Percentiles rank a stretch among this genome's conserved stretches.
Evolutionary conservation across 2,113 vertebrate species (phyloP).

Genomic region (Chaetops frenatus): DNA sequence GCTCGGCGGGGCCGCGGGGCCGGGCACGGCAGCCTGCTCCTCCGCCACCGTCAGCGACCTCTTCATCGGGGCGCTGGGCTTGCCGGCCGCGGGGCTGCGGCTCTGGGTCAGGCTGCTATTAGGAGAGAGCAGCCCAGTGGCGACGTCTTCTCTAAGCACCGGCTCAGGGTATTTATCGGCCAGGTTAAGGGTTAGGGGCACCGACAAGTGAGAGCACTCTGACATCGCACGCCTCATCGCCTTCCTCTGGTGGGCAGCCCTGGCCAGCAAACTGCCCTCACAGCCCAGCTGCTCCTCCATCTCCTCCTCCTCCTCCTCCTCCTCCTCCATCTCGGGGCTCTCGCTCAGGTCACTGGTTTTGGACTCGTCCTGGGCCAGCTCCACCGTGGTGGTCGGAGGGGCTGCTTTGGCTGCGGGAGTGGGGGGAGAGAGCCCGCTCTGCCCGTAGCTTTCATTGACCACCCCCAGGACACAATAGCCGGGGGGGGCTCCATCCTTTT

Average conservation of each 20-base stretch:
- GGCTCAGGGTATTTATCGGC: slow-evolving; percentile 86
- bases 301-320: slow-evolving; percentile 64
- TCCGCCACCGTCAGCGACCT: slow-evolving; percentile 85
- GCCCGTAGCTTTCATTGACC: slow-evolving; percentile 41
- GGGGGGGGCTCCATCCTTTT: slow-evolving; percentile 67
- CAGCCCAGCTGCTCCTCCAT: slow-evolving; percentile 63
- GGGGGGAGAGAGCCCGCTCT: background rate
- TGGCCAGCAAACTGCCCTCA: slow-evolving; percentile 56
- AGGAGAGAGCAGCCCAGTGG: slow-evolving; percentile 54
- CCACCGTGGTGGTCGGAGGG: slow-evolving; percentile 66
- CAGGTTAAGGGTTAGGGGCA: slow-evolving; percentile 84
- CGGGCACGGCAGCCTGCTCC: slow-evolving; percentile 65
- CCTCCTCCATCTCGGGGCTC: slow-evolving; percentile 10
- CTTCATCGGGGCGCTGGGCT: slow-evolving; percentile 71
- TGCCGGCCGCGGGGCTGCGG: slow-evolving; percentile 51
- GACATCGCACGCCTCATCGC: slow-evolving; percentile 91
- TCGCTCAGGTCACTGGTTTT: background rate
- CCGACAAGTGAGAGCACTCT: slow-evolving; percentile 89
- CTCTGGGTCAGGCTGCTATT: slow-evolving; percentile 1
- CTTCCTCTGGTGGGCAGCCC: slow-evolving; percentile 83
- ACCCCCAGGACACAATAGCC: slow-evolving; percentile 67
- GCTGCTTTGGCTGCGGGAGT: background rate
- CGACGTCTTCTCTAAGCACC: slow-evolving; percentile 53
- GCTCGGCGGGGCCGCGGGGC: background rate
- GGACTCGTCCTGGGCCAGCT: slow-evolving; percentile 66